Conservation (phyloP, 2,113 vertebrate genomes). For the Poecile atricapillus region DNA sequence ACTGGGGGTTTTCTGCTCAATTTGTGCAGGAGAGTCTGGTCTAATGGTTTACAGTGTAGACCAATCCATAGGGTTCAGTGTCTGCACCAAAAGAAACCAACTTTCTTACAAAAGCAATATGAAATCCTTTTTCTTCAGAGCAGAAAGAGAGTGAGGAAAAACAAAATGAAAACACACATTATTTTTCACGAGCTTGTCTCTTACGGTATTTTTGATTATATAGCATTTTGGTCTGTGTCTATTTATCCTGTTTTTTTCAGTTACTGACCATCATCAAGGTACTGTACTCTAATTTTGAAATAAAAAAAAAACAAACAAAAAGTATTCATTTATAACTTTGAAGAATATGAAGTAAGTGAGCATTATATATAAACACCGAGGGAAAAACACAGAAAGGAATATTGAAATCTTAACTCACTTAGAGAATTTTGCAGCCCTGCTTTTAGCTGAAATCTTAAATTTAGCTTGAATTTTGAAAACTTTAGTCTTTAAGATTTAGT, state of each 20-base stretch:
- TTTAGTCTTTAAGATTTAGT: neutral
- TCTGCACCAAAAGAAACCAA: neutral
- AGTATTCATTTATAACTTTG: neutral
- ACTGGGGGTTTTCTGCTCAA: neutral
- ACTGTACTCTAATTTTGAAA: neutral
- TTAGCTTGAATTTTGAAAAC: neutral
- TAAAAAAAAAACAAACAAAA: too few species aligned
- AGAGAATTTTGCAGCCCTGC: neutral
- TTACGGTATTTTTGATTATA: neutral
- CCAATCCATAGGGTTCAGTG: neutral
- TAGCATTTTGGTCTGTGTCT: neutral
- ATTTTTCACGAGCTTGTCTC: neutral
- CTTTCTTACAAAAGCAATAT: neutral
- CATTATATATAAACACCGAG: neutral
- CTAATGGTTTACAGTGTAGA: fast-evolving
- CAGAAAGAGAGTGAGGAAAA: neutral
- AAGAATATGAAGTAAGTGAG: neutral
- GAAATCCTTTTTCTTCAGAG: neutral
- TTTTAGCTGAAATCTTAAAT: neutral
- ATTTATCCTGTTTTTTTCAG: neutral
- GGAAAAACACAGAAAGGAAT: neutral
- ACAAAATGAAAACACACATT: neutral
- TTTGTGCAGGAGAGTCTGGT: neutral
- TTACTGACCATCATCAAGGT: neutral
- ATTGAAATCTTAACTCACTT: neutral